Evolutionary conservation across 2,113 vertebrate species (phyloP).

Genomic region (Globicephala melas): DNA sequence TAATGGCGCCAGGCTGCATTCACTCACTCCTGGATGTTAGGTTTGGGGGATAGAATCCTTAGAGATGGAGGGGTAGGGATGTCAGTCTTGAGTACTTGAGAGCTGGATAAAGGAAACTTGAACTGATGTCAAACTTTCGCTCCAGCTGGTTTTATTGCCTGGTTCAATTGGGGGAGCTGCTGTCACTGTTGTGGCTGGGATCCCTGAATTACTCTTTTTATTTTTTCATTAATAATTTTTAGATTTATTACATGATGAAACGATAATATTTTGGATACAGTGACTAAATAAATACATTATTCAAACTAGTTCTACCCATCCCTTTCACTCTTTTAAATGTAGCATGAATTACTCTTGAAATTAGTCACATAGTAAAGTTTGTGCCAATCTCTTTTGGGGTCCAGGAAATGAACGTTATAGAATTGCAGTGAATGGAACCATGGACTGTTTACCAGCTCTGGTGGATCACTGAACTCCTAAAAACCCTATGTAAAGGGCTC

Average conservation of each 20-base stretch:
- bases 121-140: not conserved
- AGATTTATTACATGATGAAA: no score
- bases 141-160: not conserved
- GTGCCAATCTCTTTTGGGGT: not conserved
- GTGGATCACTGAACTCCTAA: not conserved
- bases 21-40: not conserved
- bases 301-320: no score
- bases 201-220: not conserved
- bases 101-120: not conserved
- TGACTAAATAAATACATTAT: no score
- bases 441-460: not conserved
- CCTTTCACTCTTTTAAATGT: no score
- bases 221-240: not conserved
- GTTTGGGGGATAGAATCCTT: not conserved
- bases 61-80: not conserved
- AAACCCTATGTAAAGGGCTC: not conserved
- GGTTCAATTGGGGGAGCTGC: not conserved
- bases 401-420: not conserved
- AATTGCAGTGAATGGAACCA: not conserved
- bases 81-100: not conserved
- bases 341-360: not conserved
- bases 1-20: not conserved
- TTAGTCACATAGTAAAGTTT: slow-evolving; percentile 1
- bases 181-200: not conserved
- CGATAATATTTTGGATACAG: no score